phyloP scores from a whole-genome alignment of 2,113 vertebrate species.

The Euleptes europaea region DNA sequence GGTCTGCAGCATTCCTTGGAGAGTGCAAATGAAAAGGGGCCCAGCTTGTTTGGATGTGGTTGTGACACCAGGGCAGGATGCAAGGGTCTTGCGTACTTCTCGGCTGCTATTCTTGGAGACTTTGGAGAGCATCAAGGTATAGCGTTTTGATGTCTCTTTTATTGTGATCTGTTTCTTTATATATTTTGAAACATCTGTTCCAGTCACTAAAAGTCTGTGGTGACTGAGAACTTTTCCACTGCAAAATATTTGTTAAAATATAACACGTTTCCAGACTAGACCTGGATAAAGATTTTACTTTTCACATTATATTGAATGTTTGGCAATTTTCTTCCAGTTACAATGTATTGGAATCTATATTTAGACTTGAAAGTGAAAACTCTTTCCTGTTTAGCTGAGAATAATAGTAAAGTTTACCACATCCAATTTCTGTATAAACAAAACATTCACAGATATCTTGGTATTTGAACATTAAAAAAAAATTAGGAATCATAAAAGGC shows the following conservation, averaged over 20 bases:
- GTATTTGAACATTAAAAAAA: background rate
- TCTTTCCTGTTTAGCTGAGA: conserved; percentile 40
- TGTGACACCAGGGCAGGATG: background rate
- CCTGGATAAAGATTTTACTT: conserved; percentile 49
- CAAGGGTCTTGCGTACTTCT: background rate
- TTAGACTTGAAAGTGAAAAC: conserved; percentile 57
- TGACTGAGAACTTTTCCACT: conserved; percentile 64
- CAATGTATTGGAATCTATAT: conserved; percentile 54
- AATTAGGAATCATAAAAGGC: conserved; percentile 5
- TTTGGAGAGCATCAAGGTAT: conserved; percentile 46
- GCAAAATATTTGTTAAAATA: conserved; percentile 64
- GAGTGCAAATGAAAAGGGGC: conserved; percentile 15
- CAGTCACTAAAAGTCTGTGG: conserved; percentile 62
- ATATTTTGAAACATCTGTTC: conserved; percentile 62
- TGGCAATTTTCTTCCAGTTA: conserved; percentile 59
- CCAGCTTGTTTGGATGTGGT: background rate
- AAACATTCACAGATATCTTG: conserved; percentile 22
- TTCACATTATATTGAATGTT: conserved; percentile 51
- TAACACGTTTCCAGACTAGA: conserved; percentile 52
- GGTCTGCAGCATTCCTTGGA: background rate
- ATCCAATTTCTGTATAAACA: conserved; percentile 32
- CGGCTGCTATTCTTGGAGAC: background rate
- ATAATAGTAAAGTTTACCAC: conserved; percentile 50
- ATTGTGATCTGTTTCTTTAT: conserved; percentile 55
- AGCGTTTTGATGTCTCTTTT: conserved; percentile 59